Base-by-base conservation (phyloP, 2,888 invertebrate genomes). In the Lasioglossum lativentre region DNA sequence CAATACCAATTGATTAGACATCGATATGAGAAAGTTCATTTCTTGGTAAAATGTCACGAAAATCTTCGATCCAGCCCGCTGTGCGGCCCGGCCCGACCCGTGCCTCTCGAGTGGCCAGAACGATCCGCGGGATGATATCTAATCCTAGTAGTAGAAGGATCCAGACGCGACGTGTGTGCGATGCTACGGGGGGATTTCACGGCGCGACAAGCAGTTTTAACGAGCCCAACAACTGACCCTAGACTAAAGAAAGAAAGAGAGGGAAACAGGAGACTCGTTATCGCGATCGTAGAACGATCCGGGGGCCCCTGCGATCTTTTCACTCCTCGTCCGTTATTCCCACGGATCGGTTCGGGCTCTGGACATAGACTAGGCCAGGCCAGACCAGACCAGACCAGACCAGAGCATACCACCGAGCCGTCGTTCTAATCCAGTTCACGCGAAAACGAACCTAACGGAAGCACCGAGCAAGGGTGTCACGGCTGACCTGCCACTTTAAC, bases 401-500 rank as follows among this genome's bases (percentile, higher is more conserved):
- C 68, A 38, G 68, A 34, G 34, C 1, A 3, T 3, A 34, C 3
- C 1, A 1, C 34, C 2, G 3, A 3, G 2, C 2, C 34, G 90
- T 89, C 91, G 92, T 92, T 93, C 92, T 93, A 93, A 94, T 94
- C 93, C 91, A 93, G 90, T 94, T 94, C 91, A 91, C 92, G 93
- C 89, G 93, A 93, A 93, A 94, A 94, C 90, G 92, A 92, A 93
- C 83, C 90, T 91, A 93, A 94, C 94, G 91, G 91, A 91, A 91
- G 89, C 63, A 92, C 93, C 40, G 83, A 71, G 79, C 76, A 68
- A 75, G 90, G 92, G 92, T 92, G 93, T 93, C 92, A 94, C 94
- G 94, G 92, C 91, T 92, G 93, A 94, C 93, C 93, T 93, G 90
- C 87, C 91, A 89, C 86, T 87, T 91, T 92, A 94, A 94, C 91